A percentile compares a stretch with the other conserved stretches of the same genome.
Conservation (phyloP, 2,113 vertebrate genomes). For the Podarcis raffonei region DNA sequence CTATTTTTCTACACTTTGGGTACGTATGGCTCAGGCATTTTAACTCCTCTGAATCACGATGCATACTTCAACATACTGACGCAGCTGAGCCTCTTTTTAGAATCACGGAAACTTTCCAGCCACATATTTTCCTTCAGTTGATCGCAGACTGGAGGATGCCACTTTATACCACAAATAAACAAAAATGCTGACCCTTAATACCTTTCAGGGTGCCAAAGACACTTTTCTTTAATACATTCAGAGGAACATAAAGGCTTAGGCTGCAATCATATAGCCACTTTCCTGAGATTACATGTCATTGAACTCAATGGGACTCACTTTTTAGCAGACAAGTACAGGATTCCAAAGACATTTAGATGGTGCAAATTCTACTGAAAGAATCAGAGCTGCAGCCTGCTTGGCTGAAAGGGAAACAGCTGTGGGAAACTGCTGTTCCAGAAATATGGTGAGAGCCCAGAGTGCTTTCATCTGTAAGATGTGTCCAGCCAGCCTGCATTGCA, state of each 20-base stretch:
- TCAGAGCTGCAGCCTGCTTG: neutral
- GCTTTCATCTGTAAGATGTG: neutral
- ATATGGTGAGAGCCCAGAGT: neutral
- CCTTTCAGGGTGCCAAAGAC: neutral
- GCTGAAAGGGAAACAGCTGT: neutral
- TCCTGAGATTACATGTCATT: too few relatives aligned
- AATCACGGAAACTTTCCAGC: neutral
- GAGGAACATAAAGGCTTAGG: neutral
- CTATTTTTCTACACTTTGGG: neutral
- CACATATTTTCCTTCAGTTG: conserved; percentile 1
- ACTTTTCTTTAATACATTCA: neutral
- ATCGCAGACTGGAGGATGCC: neutral
- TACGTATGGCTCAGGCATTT: neutral
- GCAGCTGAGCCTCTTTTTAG: neutral
- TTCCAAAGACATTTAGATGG: neutral
- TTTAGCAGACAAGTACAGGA: too few relatives aligned
- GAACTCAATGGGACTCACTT: too few relatives aligned
- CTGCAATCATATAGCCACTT: too few relatives aligned
- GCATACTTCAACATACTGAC: neutral
- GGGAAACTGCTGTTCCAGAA: neutral
- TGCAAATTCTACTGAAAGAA: neutral
- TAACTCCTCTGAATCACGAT: neutral
- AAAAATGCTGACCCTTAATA: neutral
- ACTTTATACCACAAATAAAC: neutral
- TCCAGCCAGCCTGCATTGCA: neutral